Base-by-base conservation (phyloP, 2,797 vertebrate genomes). In the Pagetopsis macropterus region DNA sequence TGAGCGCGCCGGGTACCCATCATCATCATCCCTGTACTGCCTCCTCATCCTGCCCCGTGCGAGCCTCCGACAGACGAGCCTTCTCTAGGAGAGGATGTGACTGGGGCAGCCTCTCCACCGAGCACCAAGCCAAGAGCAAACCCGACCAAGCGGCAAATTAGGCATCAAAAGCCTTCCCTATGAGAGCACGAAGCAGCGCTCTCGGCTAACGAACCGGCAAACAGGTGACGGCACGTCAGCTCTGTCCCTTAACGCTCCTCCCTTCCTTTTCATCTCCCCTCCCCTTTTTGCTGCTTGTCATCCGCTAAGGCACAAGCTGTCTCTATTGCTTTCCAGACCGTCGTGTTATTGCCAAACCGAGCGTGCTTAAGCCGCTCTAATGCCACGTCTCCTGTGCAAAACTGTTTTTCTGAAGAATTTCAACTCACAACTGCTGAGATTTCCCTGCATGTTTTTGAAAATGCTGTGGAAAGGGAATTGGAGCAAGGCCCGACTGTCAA, bases 131-230 rank as follows among this genome's bases (percentile, higher is more conserved):
- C 85, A 87, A 88, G 91, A 88, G 84, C 88, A 86, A 87, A 84
- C 77, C 78, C 87, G 60, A 79, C 91, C 89, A 59, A 91, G 87
- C 91, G 76, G 83, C 82, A 94, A 93, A 94, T 93, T 84, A 90
- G 84, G 87, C 90, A 84, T 92, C 89, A 92, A 94, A 93, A 92
- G 90, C 91, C 72, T 82, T 69, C 79, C 87, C 87, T 82, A 44
- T 76, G 82, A 91, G 86, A 79, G 86, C 83, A 64, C 63, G 71
- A 85, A 72, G 74, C 79, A 80, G 79, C 44, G 79, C 85, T 82
- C 70, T 63, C 21, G 56, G 88, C 87, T 87, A 92, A 89, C 84
- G 65, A 91, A 91, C 83, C 84, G 76, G 82, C 83, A 89, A 92
- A 91, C 91, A 92, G 92, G 91, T 92, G 91, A 92, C 82, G 62